Conservation (phyloP, 2,113 vertebrate species). For the Steatornis caripensis region DNA sequence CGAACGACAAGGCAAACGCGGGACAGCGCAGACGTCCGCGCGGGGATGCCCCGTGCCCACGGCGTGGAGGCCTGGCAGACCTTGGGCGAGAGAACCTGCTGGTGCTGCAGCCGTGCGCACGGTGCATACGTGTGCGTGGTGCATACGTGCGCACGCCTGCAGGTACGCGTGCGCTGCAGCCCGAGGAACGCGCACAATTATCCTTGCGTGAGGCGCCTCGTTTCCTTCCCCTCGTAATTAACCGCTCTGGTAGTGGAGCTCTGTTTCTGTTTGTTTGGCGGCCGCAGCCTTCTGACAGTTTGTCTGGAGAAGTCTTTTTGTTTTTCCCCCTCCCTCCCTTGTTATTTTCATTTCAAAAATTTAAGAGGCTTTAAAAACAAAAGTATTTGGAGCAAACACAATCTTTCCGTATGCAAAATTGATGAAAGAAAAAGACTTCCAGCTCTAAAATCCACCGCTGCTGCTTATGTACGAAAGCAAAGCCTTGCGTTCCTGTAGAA, state of each 20-base stretch:
- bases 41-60: no score
- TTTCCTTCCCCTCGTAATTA: constrained; percentile 61
- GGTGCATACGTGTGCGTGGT: no score
- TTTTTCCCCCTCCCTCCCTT: not conserved
- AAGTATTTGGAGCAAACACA: constrained; percentile 47
- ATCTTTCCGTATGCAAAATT: constrained; percentile 35
- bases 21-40: no score
- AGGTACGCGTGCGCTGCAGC: no score
- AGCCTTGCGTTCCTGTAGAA: not conserved
- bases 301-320: constrained; percentile 54
- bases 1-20: no score
- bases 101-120: no score
- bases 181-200: not conserved
- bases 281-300: constrained; percentile 64
- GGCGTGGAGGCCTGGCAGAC: no score
- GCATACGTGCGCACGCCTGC: no score
- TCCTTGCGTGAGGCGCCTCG: constrained; percentile 34
- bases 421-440: constrained; percentile 41
- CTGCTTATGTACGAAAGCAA: not conserved
- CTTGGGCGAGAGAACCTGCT: no score
- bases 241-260: constrained; percentile 38
- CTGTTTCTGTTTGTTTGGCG: constrained; percentile 43
- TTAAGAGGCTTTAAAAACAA: constrained; percentile 65
- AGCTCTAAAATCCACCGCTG: not conserved
- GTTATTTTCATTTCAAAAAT: constrained; percentile 57